These are phyloP conservation scores for Petaurus breviceps DNA, from an alignment of 2,113 vertebrate genomes.

Conservation along the genomic window DNA sequence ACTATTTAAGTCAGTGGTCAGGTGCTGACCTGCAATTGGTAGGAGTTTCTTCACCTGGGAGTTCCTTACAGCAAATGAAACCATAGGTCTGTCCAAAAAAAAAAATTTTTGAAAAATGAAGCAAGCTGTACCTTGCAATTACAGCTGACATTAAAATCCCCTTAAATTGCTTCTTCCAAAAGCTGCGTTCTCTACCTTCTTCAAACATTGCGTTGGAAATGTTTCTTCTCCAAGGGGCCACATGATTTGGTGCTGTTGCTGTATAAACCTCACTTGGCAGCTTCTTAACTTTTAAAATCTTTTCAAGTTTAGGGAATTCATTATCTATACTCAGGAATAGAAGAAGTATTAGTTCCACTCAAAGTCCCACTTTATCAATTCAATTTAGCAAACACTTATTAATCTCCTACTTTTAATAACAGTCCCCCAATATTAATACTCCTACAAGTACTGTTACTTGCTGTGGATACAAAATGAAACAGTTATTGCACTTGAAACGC, in stretches of 20 bases:
- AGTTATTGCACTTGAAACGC: not conserved
- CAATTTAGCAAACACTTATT: not conserved
- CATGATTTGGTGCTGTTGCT: constrained; percentile 68
- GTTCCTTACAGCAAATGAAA: not conserved
- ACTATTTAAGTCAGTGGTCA: not conserved
- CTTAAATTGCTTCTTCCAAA: not conserved
- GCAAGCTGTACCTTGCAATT: constrained; percentile 59
- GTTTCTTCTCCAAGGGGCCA: constrained; percentile 63
- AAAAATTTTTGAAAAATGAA: not conserved
- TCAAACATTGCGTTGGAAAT: constrained; percentile 11
- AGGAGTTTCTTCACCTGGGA: not conserved
- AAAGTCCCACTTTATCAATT: not conserved
- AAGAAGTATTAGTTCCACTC: constrained; percentile 22
- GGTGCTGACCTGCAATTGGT: not conserved
- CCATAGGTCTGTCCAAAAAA: not conserved
- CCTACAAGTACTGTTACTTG: not conserved
- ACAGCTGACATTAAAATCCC: constrained; percentile 45
- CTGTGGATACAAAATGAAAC: not conserved
- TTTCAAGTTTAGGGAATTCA: constrained; percentile 75
- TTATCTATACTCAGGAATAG: constrained; percentile 63
- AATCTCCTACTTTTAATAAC: not conserved
- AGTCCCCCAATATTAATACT: not conserved
- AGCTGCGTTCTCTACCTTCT: constrained; percentile 31
- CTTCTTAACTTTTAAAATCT: constrained; percentile 72
- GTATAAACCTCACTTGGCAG: constrained; percentile 71